Evolutionary conservation across 2,888 invertebrate genomes (phyloP).

Genomic region (Chirona hameri): DNA sequence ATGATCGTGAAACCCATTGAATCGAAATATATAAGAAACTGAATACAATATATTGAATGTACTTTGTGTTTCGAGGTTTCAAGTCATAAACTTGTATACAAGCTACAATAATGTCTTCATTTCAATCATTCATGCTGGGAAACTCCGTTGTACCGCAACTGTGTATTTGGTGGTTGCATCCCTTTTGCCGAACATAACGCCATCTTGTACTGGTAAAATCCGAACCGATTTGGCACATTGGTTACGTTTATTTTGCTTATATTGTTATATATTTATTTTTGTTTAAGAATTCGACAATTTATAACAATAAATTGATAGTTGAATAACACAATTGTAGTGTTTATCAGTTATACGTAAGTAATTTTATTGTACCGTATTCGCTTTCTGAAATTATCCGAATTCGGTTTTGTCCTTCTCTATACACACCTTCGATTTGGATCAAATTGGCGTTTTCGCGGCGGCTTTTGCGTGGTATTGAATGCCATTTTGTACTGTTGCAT

Average conservation of each 20-base stretch:
- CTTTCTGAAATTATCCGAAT: neutral
- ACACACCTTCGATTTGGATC: neutral
- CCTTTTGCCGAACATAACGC: neutral
- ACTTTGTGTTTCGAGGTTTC: too few species aligned
- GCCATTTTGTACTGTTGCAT: neutral
- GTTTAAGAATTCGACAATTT: neutral
- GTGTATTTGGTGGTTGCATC: neutral
- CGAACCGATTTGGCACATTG: neutral
- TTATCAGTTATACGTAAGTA: too few species aligned
- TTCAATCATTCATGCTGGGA: too few species aligned
- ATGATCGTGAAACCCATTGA: too few species aligned
- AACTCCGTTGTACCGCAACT: neutral
- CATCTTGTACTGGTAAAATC: neutral
- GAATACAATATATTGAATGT: too few species aligned
- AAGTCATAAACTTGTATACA: too few species aligned
- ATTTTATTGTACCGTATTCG: too few species aligned
- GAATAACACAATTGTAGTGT: too few species aligned
- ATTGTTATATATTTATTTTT: neutral
- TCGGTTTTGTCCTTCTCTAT: neutral
- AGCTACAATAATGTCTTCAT: too few species aligned
- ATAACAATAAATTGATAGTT: neutral
- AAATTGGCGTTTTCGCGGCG: neutral
- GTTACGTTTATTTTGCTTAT: too few species aligned
- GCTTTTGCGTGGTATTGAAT: neutral
- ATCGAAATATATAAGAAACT: too few species aligned